Conservation (phyloP, 2,888 invertebrate species). For the Xestoiulus laeticollis region DNA sequence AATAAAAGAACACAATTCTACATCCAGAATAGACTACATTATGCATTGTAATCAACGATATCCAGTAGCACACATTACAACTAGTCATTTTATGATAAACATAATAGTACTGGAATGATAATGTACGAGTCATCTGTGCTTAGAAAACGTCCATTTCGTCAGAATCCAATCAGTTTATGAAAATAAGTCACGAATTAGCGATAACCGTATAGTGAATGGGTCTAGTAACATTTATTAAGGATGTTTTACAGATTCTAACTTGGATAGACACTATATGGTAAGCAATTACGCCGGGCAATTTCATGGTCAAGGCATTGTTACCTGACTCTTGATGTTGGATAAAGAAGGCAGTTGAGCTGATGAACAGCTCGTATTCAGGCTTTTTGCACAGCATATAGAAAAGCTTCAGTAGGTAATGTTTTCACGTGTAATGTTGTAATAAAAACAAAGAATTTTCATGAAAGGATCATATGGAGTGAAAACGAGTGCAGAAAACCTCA, state of each 20-base stretch:
- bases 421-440: not conserved
- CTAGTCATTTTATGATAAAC: too few relatives aligned
- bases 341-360: not conserved
- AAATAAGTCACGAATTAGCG: not conserved
- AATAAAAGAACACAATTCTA: too few relatives aligned
- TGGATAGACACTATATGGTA: not conserved
- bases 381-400: not conserved
- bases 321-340: not conserved
- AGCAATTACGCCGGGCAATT: not conserved
- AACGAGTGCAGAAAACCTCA: not conserved
- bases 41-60: too few relatives aligned
- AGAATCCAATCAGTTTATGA: not conserved
- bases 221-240: not conserved
- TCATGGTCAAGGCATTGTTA: not conserved
- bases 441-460: slow-evolving; percentile 16
- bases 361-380: not conserved
- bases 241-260: not conserved
- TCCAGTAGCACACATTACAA: too few relatives aligned
- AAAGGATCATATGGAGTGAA: not conserved
- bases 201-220: slow-evolving; percentile 10
- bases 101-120: too few relatives aligned
- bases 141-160: not conserved
- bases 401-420: not conserved
- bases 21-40: too few relatives aligned
- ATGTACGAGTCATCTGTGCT: too few relatives aligned